Conservation (phyloP, 2,888 invertebrate genomes). For the Axea sp. region DNA sequence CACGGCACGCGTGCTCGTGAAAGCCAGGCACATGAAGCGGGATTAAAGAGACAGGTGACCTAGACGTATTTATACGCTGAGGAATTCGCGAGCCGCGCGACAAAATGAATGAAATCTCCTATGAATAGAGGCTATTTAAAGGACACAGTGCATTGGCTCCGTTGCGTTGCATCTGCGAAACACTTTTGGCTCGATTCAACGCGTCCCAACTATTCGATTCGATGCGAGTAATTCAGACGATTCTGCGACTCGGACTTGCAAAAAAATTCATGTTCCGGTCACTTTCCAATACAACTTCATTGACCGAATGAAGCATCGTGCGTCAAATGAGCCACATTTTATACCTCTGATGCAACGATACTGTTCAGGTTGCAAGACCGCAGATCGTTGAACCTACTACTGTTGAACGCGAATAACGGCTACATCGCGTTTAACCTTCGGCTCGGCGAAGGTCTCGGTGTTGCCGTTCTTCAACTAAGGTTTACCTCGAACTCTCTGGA, state of each 20-base stretch:
- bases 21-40: conserved; percentile 66
- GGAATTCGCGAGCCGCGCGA: conserved; percentile 64
- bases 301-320: conserved; percentile 69
- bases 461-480: conserved; percentile 36
- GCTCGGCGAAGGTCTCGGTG: conserved; percentile 61
- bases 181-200: conserved; percentile 33
- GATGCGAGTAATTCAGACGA: too few relatives aligned
- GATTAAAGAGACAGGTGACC: conserved; percentile 75
- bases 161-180: conserved; percentile 17
- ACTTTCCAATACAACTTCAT: too few relatives aligned
- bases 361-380: conserved; percentile 47
- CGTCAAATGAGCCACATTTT: conserved; percentile 65
- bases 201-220: too few relatives aligned
- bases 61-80: conserved; percentile 70
- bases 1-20: conserved; percentile 62
- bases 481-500: conserved; percentile 6
- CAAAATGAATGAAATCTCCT: conserved; percentile 64
- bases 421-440: conserved; percentile 66
- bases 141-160: conserved; percentile 66
- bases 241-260: neutral
- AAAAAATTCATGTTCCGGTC: conserved; percentile 12
- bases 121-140: conserved; percentile 76
- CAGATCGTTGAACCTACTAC: conserved; percentile 62
- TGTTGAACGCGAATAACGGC: conserved; percentile 64
- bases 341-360: conserved; percentile 61